Evolutionary conservation across 2,113 vertebrate genomes (phyloP), one percentile per base, ranked within the genome.

Genomic region (Thermophis baileyi): DNA sequence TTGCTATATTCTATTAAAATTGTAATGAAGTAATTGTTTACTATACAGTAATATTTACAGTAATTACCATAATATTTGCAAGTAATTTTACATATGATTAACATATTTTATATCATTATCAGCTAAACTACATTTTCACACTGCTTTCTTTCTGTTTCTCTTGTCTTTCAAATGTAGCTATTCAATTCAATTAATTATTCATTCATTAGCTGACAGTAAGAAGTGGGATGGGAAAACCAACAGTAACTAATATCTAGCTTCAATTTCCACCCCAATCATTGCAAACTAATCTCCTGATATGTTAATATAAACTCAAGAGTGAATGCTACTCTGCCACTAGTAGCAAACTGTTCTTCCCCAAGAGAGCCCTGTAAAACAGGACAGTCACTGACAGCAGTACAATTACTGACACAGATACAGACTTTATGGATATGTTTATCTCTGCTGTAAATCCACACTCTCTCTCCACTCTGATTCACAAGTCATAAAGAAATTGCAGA

Each of bases 401-500:
- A 99, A 98, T 98, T 98, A 98, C 98, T 98, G 98, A 98, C 97
- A 98, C 97, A 98, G 97, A 98, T 98, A 98, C 97, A 97, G 97
- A 98, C 97, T 98, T 98, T 99, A 99, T 98, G 98, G 98, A 98
- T 98, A 98, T 98, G 98, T 98, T 98, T 98, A 98, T 97, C 97
- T 98, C 98, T 85, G 98, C 98, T 98, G 98, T 99, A 99, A 99
- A 99, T 99, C 98, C 98, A 98, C 97, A 98, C 97, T 96, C 97
- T 97, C 98, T 98, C 98, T 98, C 97, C 98, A 97, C 98, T 98
- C 98, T 98, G 98, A 98, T 99, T 99, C 98, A 98, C 96, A 96
- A 98, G 97, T 97, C 97, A 98, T 98, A 98, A 98, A 98, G 98
- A 99, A 98, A 97, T 98, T 98, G 98, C 98, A 98, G 98, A 98